These are phyloP conservation scores for Todiramphus chloris DNA, from an alignment of 2,113 vertebrate genomes.

Conservation along the genomic window DNA sequence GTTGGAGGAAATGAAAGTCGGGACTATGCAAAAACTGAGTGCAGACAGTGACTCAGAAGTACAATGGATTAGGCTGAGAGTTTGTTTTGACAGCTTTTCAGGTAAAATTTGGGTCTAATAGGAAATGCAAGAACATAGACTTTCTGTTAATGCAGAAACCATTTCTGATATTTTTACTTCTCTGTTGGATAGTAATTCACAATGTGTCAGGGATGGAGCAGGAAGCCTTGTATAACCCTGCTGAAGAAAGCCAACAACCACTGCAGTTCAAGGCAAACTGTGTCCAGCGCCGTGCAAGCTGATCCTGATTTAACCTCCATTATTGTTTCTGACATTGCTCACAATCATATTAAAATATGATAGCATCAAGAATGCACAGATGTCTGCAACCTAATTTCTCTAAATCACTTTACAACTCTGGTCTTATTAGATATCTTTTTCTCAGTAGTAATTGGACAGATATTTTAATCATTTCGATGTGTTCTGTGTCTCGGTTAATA, in stretches of 20 bases:
- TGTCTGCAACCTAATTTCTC: neutral
- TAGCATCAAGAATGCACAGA: neutral
- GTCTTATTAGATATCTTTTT: neutral
- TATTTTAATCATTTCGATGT: neutral
- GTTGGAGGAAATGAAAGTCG: conserved; percentile 8
- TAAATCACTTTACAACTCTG: neutral
- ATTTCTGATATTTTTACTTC: neutral
- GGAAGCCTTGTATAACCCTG: neutral
- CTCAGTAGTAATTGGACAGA: neutral
- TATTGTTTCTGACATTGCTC: neutral
- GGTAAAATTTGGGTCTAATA: neutral
- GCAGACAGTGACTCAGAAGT: neutral
- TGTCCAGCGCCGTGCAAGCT: rapidly evolving
- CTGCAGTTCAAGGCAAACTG: neutral
- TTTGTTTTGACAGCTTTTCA: conserved; percentile 36
- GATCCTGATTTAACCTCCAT: neutral
- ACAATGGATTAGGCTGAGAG: neutral
- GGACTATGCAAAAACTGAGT: neutral
- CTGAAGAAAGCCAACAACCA: neutral
- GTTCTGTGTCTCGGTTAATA: neutral
- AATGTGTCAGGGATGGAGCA: neutral
- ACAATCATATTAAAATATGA: neutral
- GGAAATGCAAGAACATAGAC: neutral
- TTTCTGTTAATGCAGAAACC: neutral
- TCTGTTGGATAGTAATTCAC: neutral